Base-by-base conservation (phyloP, 2,113 vertebrate genomes). In the Aptenodytes patagonicus region DNA sequence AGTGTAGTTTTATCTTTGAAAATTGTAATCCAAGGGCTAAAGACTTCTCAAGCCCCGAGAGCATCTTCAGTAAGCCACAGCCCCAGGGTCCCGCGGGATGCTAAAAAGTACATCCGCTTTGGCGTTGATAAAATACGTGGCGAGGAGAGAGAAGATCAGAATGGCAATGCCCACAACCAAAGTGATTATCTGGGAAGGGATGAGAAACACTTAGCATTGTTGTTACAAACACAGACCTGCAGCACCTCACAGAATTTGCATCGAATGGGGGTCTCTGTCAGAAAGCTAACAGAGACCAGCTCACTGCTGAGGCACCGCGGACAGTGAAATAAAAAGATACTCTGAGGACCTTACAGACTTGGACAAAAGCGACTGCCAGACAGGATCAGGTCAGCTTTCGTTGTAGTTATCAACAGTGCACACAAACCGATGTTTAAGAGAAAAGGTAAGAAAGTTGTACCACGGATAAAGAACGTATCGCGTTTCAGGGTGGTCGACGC, bases 101-200 rank as follows among this genome's bases (percentile, higher is more conserved):
- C 98, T 98, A 93, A 99, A 99, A 12, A 99, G 98, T 7, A 99
- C 95, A 7, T 99, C 98, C 0, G 99, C 99, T 97, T 99, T 99
- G 68, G 99, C 98, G 55, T 99, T 99, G 98, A 99, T 95, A 70
- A 99, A 96, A 92, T 99, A 99, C 0, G 99, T 99, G 93, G 98
- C 83, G 25, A 98, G 28, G 20, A 99, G 98, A 6, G 99, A 99
- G 11, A 98, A 44, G 34, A 99, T 2, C 51, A 99, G 97, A 58
- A 99, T 97, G 36, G 81, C 96, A 2, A 99, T 76, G 10, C 99
- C 99, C 62, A 99, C 98, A 0, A 98, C 97, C 81, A 99, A 96
- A 5, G 99, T 99, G 97, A 99, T 70, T 60, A 99, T 98, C 99
- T 99, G 86, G 44, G 49, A 62, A 66, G 54, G 26, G 46, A 38